These are phyloP conservation scores for Drosophila subpulchrella DNA, from an alignment of 1,140 invertebrate genomes.

Conservation along the genomic window DNA sequence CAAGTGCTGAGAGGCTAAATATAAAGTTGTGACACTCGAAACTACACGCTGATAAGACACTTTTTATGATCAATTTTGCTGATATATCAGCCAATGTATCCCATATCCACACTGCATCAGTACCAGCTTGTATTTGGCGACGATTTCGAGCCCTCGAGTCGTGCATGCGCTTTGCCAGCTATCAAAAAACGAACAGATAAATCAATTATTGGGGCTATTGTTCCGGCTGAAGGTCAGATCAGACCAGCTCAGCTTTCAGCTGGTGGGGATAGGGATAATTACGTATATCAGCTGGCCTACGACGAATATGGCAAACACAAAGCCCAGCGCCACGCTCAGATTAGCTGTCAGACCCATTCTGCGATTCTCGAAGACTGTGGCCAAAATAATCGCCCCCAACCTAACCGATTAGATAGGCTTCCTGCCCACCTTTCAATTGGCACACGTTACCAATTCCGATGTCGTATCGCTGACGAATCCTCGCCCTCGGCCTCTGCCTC, in stretches of 20 bases:
- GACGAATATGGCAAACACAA: conserved; percentile 51
- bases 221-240: background rate
- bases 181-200: conserved; percentile 37
- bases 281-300: conserved; percentile 61
- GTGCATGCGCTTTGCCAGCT: conserved; percentile 70
- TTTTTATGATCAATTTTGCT: background rate
- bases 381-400: conserved; percentile 36
- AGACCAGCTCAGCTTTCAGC: background rate
- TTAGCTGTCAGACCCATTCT: conserved; percentile 56
- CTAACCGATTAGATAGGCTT: conserved; percentile 62
- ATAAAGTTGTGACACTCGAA: conserved; percentile 15
- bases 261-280: conserved; percentile 32
- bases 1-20: background rate
- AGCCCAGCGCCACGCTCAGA: conserved; percentile 53
- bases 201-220: conserved; percentile 26
- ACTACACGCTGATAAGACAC: conserved; percentile 2
- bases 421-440: conserved; percentile 53
- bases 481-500: conserved; percentile 14
- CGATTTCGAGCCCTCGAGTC: conserved; percentile 42
- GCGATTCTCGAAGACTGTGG: conserved; percentile 27
- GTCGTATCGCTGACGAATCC: conserved; percentile 20
- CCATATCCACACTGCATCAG: conserved; percentile 9
- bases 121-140: conserved; percentile 25
- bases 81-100: background rate
- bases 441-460: conserved; percentile 75